phyloP scores from a whole-genome alignment of 2,113 vertebrate genomes.

The Vireo altiloquus region DNA sequence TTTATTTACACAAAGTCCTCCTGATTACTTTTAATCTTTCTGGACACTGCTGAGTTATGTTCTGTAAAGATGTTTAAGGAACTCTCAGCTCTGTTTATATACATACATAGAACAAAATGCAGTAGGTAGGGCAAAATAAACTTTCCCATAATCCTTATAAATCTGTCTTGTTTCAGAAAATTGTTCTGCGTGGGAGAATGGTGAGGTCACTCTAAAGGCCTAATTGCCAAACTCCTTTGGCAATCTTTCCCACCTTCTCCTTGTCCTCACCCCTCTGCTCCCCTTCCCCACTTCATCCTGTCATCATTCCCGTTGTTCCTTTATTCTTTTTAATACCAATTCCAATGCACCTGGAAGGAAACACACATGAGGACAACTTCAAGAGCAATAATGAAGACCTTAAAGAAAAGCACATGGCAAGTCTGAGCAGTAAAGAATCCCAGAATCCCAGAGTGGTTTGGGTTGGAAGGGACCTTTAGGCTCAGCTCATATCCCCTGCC shows the following conservation, averaged over 20 bases:
- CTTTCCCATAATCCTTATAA: constrained; percentile 47
- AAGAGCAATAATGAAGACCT: neutral
- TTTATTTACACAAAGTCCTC: neutral
- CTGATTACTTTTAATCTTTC: neutral
- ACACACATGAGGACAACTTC: accelerated
- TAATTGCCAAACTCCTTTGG: constrained; percentile 12
- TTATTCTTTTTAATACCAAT: neutral
- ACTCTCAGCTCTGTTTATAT: neutral
- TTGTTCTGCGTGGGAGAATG: constrained; percentile 27
- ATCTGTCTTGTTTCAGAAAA: constrained; percentile 45
- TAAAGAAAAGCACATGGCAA: neutral
- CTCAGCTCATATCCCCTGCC: neutral
- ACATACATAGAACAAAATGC: neutral
- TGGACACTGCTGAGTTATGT: neutral
- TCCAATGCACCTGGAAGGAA: neutral
- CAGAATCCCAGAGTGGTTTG: neutral
- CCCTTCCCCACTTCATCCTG: neutral
- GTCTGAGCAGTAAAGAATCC: neutral
- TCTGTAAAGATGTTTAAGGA: neutral
- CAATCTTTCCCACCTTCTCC: constrained; percentile 17
- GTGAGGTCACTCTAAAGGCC: constrained; percentile 24
- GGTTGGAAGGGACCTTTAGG: neutral
- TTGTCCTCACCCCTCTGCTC: constrained; percentile 17
- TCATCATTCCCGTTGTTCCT: neutral
- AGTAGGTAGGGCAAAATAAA: constrained; percentile 44